phyloP scores from a whole-genome alignment of 2,797 vertebrate species.

The Rhabdomys pumilio region DNA sequence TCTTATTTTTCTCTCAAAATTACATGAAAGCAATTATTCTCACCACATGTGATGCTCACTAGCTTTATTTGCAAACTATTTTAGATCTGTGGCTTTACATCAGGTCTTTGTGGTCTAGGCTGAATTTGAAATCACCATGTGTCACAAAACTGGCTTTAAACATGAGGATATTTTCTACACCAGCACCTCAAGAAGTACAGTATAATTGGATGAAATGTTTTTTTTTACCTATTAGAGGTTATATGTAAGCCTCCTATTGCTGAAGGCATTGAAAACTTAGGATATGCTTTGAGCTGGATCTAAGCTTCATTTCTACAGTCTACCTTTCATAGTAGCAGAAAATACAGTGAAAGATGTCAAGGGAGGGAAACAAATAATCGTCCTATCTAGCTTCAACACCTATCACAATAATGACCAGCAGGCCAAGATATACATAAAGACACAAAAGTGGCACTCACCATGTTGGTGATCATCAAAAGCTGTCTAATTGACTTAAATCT shows the following conservation, averaged over 20 bases:
- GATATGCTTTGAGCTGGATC: neutral
- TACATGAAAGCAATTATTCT: neutral
- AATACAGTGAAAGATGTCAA: neutral
- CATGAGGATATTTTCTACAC: too few relatives aligned
- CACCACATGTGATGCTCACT: neutral
- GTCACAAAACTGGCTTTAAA: neutral
- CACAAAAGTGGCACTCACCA: neutral
- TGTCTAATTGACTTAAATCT: neutral
- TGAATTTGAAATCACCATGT: neutral
- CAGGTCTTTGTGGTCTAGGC: neutral
- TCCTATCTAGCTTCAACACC: neutral
- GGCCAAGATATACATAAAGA: neutral
- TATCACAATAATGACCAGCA: neutral
- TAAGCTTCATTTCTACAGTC: neutral
- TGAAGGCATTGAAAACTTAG: neutral
- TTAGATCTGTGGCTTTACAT: neutral
- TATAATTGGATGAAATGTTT: too few relatives aligned
- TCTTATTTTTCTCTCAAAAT: slow-evolving; percentile 28
- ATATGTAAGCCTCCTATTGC: too few relatives aligned
- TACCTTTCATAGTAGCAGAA: neutral
- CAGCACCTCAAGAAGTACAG: neutral
- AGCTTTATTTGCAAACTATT: slow-evolving; percentile 4
- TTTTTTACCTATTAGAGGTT: neutral
- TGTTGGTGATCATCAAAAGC: neutral
- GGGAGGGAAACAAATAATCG: neutral